Percentiles rank a stretch among this genome's conserved stretches.
Evolutionary conservation across 1,140 invertebrate genomes (phyloP).

Genomic region (Atopsyche davidsoni): DNA sequence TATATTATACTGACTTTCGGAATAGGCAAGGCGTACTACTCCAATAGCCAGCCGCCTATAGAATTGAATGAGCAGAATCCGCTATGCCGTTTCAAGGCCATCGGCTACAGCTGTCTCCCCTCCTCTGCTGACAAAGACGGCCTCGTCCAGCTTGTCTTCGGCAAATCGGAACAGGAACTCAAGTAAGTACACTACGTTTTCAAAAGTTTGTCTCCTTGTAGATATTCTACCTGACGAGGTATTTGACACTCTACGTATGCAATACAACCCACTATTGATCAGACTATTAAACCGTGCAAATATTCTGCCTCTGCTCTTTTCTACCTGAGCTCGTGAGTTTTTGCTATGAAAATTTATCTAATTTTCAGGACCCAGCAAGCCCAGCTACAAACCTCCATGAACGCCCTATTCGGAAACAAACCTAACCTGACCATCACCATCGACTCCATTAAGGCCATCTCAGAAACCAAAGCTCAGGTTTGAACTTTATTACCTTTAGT

Average conservation of each 20-base stretch:
- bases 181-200: constrained; percentile 46
- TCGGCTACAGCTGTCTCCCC: constrained; percentile 82
- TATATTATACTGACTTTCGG: too few species aligned
- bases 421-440: constrained; percentile 73
- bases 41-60: constrained; percentile 63
- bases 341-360: not conserved
- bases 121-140: constrained; percentile 81
- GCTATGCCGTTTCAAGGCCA: constrained; percentile 86
- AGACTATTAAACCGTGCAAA: too few species aligned
- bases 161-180: constrained; percentile 67
- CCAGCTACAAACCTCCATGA: constrained; percentile 63
- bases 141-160: constrained; percentile 74
- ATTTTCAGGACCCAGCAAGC: constrained; percentile 59
- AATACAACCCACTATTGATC: too few species aligned
- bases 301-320: not conserved
- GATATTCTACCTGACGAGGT: too few species aligned
- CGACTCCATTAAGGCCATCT: constrained; percentile 66
- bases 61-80: constrained; percentile 85
- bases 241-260: too few species aligned
- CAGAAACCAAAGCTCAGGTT: constrained; percentile 74
- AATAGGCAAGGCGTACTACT: constrained; percentile 73
- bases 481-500: too few species aligned
- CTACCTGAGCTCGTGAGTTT: too few species aligned
- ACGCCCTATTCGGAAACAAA: constrained; percentile 70
- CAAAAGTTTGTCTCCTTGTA: too few species aligned